Conservation (phyloP, 1,140 invertebrate species). For the Halictus rubicundus region DNA sequence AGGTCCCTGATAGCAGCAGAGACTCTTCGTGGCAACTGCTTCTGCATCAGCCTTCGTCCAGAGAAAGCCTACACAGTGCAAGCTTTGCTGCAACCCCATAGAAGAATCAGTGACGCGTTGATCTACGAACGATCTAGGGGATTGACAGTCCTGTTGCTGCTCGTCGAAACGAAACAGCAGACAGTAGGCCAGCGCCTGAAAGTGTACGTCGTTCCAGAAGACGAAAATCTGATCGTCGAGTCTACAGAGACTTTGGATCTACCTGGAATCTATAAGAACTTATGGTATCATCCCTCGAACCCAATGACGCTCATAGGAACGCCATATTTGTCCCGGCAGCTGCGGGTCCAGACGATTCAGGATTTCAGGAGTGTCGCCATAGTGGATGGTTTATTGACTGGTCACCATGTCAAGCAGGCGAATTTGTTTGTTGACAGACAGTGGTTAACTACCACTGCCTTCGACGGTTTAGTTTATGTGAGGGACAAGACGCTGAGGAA, state of each 20-base stretch:
- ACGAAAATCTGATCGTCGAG: constrained; percentile 24
- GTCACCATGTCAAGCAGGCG: constrained; percentile 65
- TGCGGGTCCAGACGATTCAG: constrained; percentile 59
- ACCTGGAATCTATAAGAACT: constrained; percentile 45
- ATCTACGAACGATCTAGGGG: constrained; percentile 49
- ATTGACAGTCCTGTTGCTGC: constrained; percentile 61
- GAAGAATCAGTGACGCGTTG: constrained; percentile 62
- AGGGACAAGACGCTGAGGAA: constrained; percentile 40
- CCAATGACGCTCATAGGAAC: constrained; percentile 57
- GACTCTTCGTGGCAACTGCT: constrained; percentile 66
- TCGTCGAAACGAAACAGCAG: constrained; percentile 5
- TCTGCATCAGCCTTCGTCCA: constrained; percentile 59
- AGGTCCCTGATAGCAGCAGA: constrained; percentile 64
- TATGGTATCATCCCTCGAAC: constrained; percentile 56
- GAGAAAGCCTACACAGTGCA: constrained; percentile 53
- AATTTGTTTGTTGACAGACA: constrained; percentile 60
- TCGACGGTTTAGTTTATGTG: constrained; percentile 68
- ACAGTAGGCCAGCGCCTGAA: constrained; percentile 52
- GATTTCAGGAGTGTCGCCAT: constrained; percentile 45
- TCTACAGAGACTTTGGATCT: constrained; percentile 25
- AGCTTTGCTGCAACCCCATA: constrained; percentile 37
- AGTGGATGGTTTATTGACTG: constrained; percentile 21
- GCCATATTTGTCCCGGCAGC: constrained; percentile 64
- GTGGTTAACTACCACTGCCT: constrained; percentile 65
- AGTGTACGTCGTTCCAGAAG: constrained; percentile 51